Percentiles rank a stretch among this genome's conserved stretches.
These are phyloP conservation scores for Pelodytes ibericus DNA, from an alignment of 2,797 vertebrate genomes.

Conservation along the genomic window DNA sequence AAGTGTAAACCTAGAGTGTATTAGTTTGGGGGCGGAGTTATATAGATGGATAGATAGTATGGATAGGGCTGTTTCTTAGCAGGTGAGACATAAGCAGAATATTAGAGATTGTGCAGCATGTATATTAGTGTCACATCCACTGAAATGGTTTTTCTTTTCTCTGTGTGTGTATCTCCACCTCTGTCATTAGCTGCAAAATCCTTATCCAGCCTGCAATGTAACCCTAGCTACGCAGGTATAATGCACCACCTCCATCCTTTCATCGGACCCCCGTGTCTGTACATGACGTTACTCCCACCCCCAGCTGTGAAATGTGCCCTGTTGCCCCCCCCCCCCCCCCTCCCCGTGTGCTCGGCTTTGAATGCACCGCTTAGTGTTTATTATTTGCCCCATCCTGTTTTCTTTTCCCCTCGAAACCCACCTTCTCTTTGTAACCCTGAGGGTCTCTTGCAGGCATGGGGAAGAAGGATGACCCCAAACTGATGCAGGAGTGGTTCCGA, in stretches of 20 bases:
- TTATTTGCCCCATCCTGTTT: constrained; percentile 42
- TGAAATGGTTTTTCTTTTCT: too few relatives aligned
- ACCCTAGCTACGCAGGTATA: not conserved
- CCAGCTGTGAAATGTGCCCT: not conserved
- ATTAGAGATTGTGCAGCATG: too few relatives aligned
- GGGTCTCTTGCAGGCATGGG: constrained; percentile 86
- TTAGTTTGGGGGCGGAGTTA: too few relatives aligned
- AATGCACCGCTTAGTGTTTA: not conserved
- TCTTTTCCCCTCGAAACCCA: constrained; percentile 53
- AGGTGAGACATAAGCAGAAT: too few relatives aligned
- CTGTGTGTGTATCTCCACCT: not conserved
- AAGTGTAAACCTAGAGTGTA: too few relatives aligned
- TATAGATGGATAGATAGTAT: too few relatives aligned
- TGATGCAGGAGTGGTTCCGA: constrained; percentile 99
- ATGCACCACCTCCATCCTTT: not conserved
- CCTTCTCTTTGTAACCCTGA: constrained; percentile 56
- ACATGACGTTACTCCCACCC: not conserved
- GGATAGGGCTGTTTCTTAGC: too few relatives aligned
- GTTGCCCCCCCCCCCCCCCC: not conserved
- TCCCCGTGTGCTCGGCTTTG: not conserved
- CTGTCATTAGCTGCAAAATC: not conserved
- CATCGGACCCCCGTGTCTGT: not conserved
- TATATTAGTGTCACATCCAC: too few relatives aligned
- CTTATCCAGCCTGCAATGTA: constrained; percentile 2
- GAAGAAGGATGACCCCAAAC: constrained; percentile 97